Percentiles rank a stretch among this genome's conserved stretches.
These are phyloP conservation scores for Autographa gamma DNA, from an alignment of 2,888 invertebrate genomes.

Conservation along the genomic window DNA sequence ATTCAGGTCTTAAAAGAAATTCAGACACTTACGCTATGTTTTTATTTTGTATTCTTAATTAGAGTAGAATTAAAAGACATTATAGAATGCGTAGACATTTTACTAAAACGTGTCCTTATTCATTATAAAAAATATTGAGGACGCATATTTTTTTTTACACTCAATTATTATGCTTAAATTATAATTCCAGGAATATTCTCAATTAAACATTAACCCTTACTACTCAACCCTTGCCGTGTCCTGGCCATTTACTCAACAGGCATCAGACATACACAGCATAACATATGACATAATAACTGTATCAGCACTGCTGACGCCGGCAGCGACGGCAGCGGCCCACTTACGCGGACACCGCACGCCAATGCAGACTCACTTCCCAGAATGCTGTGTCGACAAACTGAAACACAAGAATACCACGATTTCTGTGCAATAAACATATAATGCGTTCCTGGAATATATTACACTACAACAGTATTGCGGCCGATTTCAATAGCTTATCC, in stretches of 20 bases:
- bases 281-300: constrained; percentile 49
- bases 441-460: constrained; percentile 2
- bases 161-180: no score
- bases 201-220: no score
- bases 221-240: no score
- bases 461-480: background rate
- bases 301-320: constrained; percentile 68
- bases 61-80: no score
- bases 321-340: constrained; percentile 67
- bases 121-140: no score
- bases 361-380: constrained; percentile 72
- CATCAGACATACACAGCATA: constrained; percentile 12
- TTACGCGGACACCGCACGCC: constrained; percentile 73
- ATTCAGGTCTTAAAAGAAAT: constrained; percentile 24
- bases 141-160: no score
- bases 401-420: constrained; percentile 34
- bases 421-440: constrained; percentile 32
- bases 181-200: no score
- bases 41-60: background rate
- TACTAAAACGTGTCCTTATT: no score
- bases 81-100: no score
- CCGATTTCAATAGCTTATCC: background rate
- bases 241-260: background rate
- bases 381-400: constrained; percentile 73
- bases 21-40: background rate